Conservation (phyloP, 1,140 invertebrate genomes). For the Magallana ariakensis region DNA sequence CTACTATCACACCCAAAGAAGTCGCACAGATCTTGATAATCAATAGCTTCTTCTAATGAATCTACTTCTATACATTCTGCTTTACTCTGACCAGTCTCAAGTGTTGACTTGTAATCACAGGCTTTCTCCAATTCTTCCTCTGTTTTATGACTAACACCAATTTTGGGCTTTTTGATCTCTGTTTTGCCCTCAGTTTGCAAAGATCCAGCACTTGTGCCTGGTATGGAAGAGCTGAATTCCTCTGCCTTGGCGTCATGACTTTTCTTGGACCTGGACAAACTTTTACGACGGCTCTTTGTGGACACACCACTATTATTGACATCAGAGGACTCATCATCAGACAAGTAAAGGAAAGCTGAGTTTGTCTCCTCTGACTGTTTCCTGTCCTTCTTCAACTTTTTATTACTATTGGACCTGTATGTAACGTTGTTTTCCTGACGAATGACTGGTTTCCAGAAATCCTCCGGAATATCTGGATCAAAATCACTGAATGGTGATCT, state of each 20-base stretch:
- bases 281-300: background rate
- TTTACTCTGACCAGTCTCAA: background rate
- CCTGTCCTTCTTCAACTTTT: background rate
- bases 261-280: background rate
- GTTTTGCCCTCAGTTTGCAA: too few species aligned
- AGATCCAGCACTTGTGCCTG: background rate
- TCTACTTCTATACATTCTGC: background rate
- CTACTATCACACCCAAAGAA: conserved; percentile 4
- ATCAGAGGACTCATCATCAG: background rate
- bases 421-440: background rate
- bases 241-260: background rate
- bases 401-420: background rate
- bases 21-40: conserved; percentile 12
- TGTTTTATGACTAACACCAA: background rate
- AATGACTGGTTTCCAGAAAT: conserved; percentile 49
- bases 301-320: background rate
- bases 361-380: background rate
- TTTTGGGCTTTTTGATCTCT: background rate
- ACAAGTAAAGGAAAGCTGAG: background rate
- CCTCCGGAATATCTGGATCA: background rate
- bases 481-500: background rate
- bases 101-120: background rate
- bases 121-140: conserved; percentile 16
- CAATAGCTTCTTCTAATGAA: conserved; percentile 38
- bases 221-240: background rate